phyloP scores from a whole-genome alignment of 2,797 vertebrate genomes.

The Hyperoplus lanceolatus region DNA sequence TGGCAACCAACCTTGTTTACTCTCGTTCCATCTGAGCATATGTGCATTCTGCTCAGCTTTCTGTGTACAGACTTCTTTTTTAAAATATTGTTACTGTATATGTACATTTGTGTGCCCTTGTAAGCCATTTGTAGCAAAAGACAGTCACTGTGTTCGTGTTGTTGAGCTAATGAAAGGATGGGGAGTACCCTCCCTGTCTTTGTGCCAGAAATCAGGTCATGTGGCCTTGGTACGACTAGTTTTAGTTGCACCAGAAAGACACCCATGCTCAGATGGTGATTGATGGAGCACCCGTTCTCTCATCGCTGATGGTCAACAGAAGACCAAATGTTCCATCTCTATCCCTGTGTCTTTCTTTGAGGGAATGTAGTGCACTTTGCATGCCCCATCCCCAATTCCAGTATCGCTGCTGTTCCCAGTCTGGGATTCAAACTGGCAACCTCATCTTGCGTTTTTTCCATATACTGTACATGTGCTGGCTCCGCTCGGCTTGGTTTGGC shows the following conservation, averaged over 20 bases:
- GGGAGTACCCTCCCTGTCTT: too few relatives aligned
- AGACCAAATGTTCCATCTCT: slow-evolving; percentile 6
- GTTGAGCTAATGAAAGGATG: too few relatives aligned
- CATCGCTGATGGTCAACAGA: slow-evolving; percentile 17
- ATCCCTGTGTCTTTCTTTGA: slow-evolving; percentile 16
- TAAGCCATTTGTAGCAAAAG: background rate
- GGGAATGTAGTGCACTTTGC: background rate
- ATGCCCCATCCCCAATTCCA: slow-evolving; percentile 10
- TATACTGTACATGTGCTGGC: too few relatives aligned
- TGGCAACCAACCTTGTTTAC: background rate
- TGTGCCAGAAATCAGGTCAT: too few relatives aligned
- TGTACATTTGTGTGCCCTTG: background rate
- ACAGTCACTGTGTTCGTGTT: background rate
- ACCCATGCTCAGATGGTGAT: background rate
- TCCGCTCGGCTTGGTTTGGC: too few relatives aligned
- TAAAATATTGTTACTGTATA: background rate
- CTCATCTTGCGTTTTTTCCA: too few relatives aligned
- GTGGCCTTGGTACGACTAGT: too few relatives aligned
- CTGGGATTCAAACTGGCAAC: slow-evolving; percentile 53
- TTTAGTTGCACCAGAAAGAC: too few relatives aligned
- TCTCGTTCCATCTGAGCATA: background rate
- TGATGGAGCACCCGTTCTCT: background rate
- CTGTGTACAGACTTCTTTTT: background rate
- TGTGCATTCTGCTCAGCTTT: background rate
- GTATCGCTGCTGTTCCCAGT: slow-evolving; percentile 18